Percentiles rank a stretch among this genome's conserved stretches.
Conservation (phyloP, 2,113 vertebrate species). For the Amazona guildingii region DNA sequence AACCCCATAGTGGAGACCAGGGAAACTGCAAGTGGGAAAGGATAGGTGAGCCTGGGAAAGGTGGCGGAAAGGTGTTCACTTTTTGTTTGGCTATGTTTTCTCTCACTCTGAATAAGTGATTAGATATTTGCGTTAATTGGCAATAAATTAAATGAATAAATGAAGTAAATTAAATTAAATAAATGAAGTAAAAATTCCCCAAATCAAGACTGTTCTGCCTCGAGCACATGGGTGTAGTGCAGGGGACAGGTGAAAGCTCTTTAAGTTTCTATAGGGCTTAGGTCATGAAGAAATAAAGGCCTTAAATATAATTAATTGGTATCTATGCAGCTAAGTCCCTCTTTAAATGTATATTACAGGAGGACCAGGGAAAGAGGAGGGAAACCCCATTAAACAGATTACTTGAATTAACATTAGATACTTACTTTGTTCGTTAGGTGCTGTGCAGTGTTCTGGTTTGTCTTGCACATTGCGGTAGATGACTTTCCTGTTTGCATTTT, state of each 20-base stretch:
- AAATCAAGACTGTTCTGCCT: neutral
- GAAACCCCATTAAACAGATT: neutral
- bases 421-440: neutral
- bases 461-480: neutral
- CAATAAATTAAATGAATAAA: neutral
- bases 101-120: neutral
- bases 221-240: neutral
- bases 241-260: neutral
- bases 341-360: conserved; percentile 48
- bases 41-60: neutral
- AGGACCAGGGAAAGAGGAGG: conserved; percentile 27
- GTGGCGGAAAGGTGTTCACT: neutral
- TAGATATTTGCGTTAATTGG: neutral
- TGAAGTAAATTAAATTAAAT: neutral
- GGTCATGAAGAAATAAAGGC: neutral
- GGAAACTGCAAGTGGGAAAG: neutral
- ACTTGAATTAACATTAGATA: neutral
- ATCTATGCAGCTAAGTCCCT: neutral
- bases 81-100: neutral
- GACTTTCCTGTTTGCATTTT: neutral
- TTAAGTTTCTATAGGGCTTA: neutral
- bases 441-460: neutral
- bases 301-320: neutral
- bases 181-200: neutral
- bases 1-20: neutral